These are phyloP conservation scores for Elephas maximus DNA, from an alignment of 2,113 vertebrate genomes.

Conservation along the genomic window DNA sequence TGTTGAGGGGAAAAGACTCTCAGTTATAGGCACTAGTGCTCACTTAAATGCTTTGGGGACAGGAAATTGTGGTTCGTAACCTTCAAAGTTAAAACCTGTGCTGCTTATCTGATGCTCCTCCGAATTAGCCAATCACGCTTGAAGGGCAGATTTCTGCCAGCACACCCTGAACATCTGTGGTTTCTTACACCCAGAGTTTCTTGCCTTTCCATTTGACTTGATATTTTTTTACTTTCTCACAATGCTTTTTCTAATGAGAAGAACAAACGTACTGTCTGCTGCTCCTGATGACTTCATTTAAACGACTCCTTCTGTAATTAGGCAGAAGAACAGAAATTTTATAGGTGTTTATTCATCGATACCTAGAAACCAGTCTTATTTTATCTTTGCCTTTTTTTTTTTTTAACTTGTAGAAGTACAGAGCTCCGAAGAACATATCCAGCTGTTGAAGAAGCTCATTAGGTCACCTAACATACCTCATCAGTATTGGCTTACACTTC, in stretches of 20 bases:
- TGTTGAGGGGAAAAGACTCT: background rate
- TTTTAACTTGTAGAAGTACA: slow-evolving; percentile 90
- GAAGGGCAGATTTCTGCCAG: slow-evolving; percentile 82
- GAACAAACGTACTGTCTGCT: background rate
- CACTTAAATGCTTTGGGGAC: slow-evolving; percentile 87
- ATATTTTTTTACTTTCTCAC: slow-evolving; percentile 76
- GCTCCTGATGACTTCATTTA: slow-evolving; percentile 22
- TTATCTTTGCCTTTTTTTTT: slow-evolving; percentile 7
- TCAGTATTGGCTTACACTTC: slow-evolving; percentile 97
- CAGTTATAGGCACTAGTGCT: slow-evolving; percentile 11
- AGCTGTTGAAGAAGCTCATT: slow-evolving; percentile 93
- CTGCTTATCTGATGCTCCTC: slow-evolving; percentile 87
- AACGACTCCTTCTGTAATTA: background rate
- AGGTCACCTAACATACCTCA: slow-evolving; percentile 93
- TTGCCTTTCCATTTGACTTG: slow-evolving; percentile 86
- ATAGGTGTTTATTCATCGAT: slow-evolving; percentile 8
- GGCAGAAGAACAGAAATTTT: slow-evolving; percentile 49
- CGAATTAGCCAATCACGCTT: slow-evolving; percentile 87
- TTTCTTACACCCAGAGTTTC: slow-evolving; percentile 83
- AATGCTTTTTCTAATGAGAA: slow-evolving; percentile 69
- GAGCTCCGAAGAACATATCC: slow-evolving; percentile 93
- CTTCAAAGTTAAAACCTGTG: slow-evolving; percentile 88
- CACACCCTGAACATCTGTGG: slow-evolving; percentile 80
- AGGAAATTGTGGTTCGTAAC: slow-evolving; percentile 94
- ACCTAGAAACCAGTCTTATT: slow-evolving; percentile 48